Conservation (phyloP, 2,797 vertebrate genomes). For the Cynodonichthys magdalenae region DNA sequence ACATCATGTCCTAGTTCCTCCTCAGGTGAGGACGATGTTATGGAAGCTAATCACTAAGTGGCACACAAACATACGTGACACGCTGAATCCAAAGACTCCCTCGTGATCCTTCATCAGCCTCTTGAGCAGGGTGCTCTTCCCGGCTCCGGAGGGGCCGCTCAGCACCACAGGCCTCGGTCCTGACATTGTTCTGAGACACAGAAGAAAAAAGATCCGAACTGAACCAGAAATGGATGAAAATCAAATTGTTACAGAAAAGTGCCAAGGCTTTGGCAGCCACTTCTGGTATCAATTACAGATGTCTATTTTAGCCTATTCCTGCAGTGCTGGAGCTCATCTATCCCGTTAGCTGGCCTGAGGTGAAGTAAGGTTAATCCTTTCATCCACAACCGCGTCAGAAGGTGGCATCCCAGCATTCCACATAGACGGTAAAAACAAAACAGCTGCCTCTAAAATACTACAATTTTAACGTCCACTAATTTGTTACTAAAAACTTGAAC, state of each 20-base stretch:
- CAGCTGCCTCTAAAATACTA: constrained; percentile 22
- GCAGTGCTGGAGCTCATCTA: constrained; percentile 20
- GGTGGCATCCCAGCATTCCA: constrained; percentile 9
- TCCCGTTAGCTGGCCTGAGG: constrained; percentile 45
- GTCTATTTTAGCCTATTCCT: neutral
- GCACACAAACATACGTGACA: constrained; percentile 88
- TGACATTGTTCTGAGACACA: constrained; percentile 81
- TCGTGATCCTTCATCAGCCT: constrained; percentile 88
- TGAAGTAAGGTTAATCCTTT: constrained; percentile 66
- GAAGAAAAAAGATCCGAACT: neutral
- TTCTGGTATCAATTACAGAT: neutral
- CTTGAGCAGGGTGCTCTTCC: constrained; percentile 96
- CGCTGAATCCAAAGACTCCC: constrained; percentile 93
- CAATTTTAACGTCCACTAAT: constrained; percentile 20
- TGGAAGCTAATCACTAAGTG: neutral
- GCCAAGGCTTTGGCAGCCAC: neutral
- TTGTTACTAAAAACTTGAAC: constrained; percentile 15
- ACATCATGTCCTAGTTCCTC: constrained; percentile 8
- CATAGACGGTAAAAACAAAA: constrained; percentile 6
- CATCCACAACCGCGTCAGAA: constrained; percentile 43
- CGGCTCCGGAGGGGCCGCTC: constrained; percentile 94
- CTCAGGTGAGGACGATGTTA: constrained; percentile 15
- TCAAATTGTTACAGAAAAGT: neutral
- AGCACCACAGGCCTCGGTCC: constrained; percentile 93
- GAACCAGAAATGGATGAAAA: constrained; percentile 19